These are phyloP conservation scores for Beaufortia kweichowensis DNA, from an alignment of 2,113 vertebrate genomes.

Conservation along the genomic window DNA sequence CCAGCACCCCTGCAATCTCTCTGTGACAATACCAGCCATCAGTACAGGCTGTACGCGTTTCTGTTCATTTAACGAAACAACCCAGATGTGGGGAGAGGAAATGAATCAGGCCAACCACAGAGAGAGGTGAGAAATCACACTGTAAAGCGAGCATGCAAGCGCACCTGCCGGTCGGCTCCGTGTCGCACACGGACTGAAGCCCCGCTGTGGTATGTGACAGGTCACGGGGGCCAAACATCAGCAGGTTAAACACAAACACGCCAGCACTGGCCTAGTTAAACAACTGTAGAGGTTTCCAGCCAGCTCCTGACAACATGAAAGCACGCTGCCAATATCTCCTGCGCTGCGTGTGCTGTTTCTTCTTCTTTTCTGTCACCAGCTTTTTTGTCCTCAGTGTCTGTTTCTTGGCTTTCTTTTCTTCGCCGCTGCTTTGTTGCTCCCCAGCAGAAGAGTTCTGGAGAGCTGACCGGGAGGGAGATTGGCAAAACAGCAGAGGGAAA, in stretches of 20 bases:
- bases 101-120: constrained; percentile 13
- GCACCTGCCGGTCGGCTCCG: constrained; percentile 24
- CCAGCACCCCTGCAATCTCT: constrained; percentile 21
- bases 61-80: constrained; percentile 33
- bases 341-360: not conserved
- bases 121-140: constrained; percentile 50
- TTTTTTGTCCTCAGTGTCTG: constrained; percentile 6
- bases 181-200: constrained; percentile 2
- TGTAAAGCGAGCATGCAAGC: constrained; percentile 20
- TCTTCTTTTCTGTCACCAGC: not conserved
- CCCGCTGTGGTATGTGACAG: constrained; percentile 6
- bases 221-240: constrained; percentile 31
- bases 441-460: constrained; percentile 12
- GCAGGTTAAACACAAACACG: constrained; percentile 15
- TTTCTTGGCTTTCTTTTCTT: constrained; percentile 1
- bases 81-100: constrained; percentile 1
- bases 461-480: constrained; percentile 22
- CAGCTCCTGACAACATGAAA: not conserved
- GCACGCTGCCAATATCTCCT: not conserved
- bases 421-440: not conserved
- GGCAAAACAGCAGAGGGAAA: constrained; percentile 14
- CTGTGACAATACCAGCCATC: constrained; percentile 31
- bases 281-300: not conserved
- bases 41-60: not conserved
- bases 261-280: not conserved